phyloP scores from a whole-genome alignment of 2,888 invertebrate species.

The Folsomia candida region DNA sequence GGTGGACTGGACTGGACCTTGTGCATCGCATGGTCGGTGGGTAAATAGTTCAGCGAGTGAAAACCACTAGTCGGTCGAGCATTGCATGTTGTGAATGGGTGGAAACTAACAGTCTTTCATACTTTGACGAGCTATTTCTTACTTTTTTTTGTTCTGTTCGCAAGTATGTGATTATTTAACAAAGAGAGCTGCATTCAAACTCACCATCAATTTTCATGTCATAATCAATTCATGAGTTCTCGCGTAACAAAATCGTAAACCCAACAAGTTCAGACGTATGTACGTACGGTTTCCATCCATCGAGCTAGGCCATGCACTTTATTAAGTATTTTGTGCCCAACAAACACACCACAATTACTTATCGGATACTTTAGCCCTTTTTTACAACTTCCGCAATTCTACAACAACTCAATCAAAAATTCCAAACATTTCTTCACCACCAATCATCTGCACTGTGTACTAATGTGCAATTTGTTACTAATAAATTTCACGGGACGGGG shows the following conservation, averaged over 20 bases:
- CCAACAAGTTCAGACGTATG: no score
- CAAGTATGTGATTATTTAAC: constrained; percentile 2
- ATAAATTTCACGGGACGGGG: background rate
- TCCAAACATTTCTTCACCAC: background rate
- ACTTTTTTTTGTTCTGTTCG: constrained; percentile 21
- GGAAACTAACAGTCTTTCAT: constrained; percentile 46
- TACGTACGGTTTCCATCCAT: no score
- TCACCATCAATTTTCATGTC: constrained; percentile 21
- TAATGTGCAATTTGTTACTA: background rate
- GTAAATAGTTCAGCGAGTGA: no score
- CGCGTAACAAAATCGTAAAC: no score
- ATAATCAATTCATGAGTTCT: constrained; percentile 17
- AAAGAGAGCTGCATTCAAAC: constrained; percentile 1
- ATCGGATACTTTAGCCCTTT: background rate
- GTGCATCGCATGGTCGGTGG: no score
- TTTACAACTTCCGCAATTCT: background rate
- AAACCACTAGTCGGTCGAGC: no score
- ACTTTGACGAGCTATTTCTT: constrained; percentile 47
- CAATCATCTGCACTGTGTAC: background rate
- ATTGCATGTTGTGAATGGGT: constrained; percentile 45
- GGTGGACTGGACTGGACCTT: no score
- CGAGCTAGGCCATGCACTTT: background rate
- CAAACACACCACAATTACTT: background rate
- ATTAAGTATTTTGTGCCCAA: no score
- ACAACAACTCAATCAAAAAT: constrained; percentile 4